phyloP scores from a whole-genome alignment of 2,113 vertebrate genomes.

The Antechinus flavipes region DNA sequence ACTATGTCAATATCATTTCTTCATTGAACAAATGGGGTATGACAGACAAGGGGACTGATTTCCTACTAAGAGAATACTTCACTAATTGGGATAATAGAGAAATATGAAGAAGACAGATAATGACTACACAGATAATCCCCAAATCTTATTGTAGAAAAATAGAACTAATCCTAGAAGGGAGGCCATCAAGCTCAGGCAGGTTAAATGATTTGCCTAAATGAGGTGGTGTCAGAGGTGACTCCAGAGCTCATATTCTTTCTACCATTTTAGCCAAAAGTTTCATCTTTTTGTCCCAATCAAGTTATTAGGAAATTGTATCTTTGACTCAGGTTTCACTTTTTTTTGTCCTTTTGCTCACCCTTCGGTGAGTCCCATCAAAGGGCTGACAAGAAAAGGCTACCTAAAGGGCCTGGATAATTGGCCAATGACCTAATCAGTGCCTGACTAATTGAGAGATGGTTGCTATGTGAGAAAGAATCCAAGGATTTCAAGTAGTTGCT shows the following conservation, averaged over 20 bases:
- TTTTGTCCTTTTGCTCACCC: neutral
- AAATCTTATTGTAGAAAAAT: neutral
- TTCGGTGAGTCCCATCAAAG: neutral
- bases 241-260: neutral
- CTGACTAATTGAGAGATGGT: neutral
- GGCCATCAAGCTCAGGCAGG: neutral
- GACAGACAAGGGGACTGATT: neutral
- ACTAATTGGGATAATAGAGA: neutral
- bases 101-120: neutral
- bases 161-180: neutral
- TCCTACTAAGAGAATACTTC: neutral
- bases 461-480: accelerated
- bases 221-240: neutral
- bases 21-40: neutral
- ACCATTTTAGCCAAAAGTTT: neutral
- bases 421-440: neutral
- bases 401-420: neutral
- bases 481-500: neutral
- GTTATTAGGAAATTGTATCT: neutral
- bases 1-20: neutral
- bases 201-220: neutral
- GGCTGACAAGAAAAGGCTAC: neutral
- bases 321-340: conserved; percentile 35
- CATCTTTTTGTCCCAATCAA: neutral
- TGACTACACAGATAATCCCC: neutral